Evolutionary conservation across 2,888 invertebrate species (phyloP).

Genomic region (Leucophora obtusa): DNA sequence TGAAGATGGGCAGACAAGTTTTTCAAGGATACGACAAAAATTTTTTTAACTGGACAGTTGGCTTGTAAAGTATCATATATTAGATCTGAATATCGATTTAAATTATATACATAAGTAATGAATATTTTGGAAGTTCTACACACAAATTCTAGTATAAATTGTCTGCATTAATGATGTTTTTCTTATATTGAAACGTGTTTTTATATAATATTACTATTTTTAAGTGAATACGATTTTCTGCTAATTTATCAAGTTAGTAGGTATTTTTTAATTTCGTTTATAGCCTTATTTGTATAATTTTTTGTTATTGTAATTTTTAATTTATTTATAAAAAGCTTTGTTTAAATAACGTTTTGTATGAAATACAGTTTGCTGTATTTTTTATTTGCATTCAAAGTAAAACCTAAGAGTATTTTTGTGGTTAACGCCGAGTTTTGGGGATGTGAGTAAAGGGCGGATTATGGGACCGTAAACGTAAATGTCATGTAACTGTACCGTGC

Average conservation of each 20-base stretch:
- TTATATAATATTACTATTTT: background rate
- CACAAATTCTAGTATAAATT: background rate
- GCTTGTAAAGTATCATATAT: no score
- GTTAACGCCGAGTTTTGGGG: no score
- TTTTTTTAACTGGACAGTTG: no score
- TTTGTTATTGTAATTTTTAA: constrained; percentile 12
- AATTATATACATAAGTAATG: no score
- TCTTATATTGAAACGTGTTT: constrained; percentile 13
- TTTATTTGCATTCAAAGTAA: constrained; percentile 23
- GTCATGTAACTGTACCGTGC: no score
- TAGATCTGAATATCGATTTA: no score
- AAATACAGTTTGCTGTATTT: constrained; percentile 14
- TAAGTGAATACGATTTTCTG: background rate
- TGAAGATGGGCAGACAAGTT: no score
- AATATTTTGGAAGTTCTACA: background rate
- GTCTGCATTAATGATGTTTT: background rate
- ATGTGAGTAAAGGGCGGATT: no score
- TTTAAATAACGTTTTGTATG: constrained; percentile 7
- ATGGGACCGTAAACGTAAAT: no score
- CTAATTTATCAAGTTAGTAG: constrained; percentile 12
- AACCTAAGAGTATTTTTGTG: constrained; percentile 5
- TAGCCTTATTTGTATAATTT: constrained; percentile 6
- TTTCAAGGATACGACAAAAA: no score
- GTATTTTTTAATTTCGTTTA: constrained; percentile 17
- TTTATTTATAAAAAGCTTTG: constrained; percentile 15